Percentiles rank a stretch among this genome's conserved stretches.
Evolutionary conservation across 2,113 vertebrate genomes (phyloP).

Genomic region (Phrynocephalus versicolor): DNA sequence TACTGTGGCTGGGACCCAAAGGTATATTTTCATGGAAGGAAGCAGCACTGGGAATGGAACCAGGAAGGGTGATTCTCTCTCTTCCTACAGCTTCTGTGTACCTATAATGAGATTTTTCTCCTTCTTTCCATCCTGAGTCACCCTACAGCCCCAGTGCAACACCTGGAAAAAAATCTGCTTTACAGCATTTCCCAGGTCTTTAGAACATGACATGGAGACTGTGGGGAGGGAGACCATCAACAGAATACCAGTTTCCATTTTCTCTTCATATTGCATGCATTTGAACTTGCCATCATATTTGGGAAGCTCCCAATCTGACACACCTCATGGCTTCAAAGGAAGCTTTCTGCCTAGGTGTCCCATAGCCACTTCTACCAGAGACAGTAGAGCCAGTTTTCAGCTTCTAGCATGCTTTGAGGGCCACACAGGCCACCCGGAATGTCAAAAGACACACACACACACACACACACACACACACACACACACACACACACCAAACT

Average conservation of each 20-base stretch:
- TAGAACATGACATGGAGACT: not conserved
- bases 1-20: not conserved
- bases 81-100: not conserved
- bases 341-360: too few species aligned
- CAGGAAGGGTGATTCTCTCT: not conserved
- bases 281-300: not conserved
- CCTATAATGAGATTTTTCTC: too few species aligned
- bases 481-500: too few species aligned
- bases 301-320: not conserved
- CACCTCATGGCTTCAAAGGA: not conserved
- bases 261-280: not conserved
- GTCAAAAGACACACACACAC: too few species aligned
- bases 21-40: not conserved
- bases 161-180: not conserved
- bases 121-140: too few species aligned
- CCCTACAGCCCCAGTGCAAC: not conserved
- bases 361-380: too few species aligned
- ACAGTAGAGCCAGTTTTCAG: too few species aligned
- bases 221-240: not conserved
- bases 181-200: not conserved
- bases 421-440: too few species aligned
- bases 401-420: too few species aligned
- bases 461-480: too few species aligned
- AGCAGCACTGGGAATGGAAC: not conserved
- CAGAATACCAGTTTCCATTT: not conserved